Percentiles rank a stretch among this genome's conserved stretches.
phyloP scores from a whole-genome alignment of 2,888 invertebrate genomes.

The Pecten maximus region DNA sequence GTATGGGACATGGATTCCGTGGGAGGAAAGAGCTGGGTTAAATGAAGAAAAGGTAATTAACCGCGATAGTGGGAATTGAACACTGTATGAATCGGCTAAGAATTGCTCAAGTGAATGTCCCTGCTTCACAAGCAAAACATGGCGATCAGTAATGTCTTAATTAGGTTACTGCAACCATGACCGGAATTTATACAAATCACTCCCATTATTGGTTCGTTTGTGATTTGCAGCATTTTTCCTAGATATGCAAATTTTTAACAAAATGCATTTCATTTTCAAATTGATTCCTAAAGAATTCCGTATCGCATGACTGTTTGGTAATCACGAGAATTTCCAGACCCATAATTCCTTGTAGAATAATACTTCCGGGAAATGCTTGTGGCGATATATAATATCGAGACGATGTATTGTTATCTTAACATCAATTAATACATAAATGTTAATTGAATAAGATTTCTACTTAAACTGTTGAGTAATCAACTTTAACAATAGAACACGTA shows the following conservation, averaged over 20 bases:
- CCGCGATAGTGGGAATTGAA: neutral
- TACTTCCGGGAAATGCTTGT: neutral
- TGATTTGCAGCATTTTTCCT: neutral
- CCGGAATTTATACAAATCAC: neutral
- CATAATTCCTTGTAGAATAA: neutral
- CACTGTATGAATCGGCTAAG: neutral
- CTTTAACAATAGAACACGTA: too few species aligned
- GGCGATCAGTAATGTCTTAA: neutral
- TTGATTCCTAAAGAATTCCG: neutral
- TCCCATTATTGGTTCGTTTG: neutral
- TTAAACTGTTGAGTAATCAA: neutral
- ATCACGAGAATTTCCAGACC: neutral
- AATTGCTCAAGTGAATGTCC: neutral
- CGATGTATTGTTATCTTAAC: neutral
- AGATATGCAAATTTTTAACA: neutral
- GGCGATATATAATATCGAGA: neutral
- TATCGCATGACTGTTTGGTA: neutral
- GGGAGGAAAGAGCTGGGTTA: neutral
- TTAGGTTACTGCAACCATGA: neutral
- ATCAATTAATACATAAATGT: neutral
- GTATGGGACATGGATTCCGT: neutral
- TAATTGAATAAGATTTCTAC: neutral
- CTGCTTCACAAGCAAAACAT: neutral
- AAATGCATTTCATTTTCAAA: neutral
- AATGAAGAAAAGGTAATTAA: neutral